Base-by-base conservation (phyloP, 2,888 invertebrate species). In the Rhingia rostrata region DNA sequence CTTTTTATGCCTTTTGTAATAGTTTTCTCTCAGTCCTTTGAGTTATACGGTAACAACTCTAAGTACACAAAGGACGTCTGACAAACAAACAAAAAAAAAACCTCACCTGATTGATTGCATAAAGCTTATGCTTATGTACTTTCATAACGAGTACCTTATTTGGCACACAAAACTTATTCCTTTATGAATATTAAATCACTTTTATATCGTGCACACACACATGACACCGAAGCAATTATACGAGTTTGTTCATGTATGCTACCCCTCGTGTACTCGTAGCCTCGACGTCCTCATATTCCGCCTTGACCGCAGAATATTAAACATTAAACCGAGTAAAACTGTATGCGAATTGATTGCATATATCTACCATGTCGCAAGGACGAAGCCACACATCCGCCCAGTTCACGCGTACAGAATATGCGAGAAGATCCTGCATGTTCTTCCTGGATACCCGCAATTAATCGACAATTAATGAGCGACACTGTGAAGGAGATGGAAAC, bases 241-340 rank as follows among this genome's bases (percentile, higher is more conserved):
- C 61, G 22, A 22, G 22, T 22, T 22, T 2, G 22, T 22, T 22
- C 1, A 22, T 22, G 2, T 22, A 22, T 22, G 1, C 22, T 22
- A 41, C 30, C 30, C 47, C 49, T 45, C 45, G 30, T 66, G 22
- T 22, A 22, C 22, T 22, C 43, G 47, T 6, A n/a, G 1, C 35
- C 47, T 22, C 41, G 60, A 32, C 77, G 53, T 67, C 58, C 73
- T 64, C 49, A 39, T 56, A 63, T 43, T 9, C 60, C 60, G 67
- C 80, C 73, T 80, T 80, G 80, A 80, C 80, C 80, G 61, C 73
- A 80, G 67, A 67, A 74, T 73, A 80, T 74, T 74, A 80, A 73
- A 56, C 72, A 60, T 12, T 32, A 6, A 64, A 72, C 22, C 43
- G 51, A 58, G 33, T 14, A 32, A 49, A 37, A 32, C 45, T n/a